A percentile compares a stretch with the other conserved stretches of the same genome.
Evolutionary conservation across 2,888 invertebrate species (phyloP).

Genomic region (Macrophya alboannulata): DNA sequence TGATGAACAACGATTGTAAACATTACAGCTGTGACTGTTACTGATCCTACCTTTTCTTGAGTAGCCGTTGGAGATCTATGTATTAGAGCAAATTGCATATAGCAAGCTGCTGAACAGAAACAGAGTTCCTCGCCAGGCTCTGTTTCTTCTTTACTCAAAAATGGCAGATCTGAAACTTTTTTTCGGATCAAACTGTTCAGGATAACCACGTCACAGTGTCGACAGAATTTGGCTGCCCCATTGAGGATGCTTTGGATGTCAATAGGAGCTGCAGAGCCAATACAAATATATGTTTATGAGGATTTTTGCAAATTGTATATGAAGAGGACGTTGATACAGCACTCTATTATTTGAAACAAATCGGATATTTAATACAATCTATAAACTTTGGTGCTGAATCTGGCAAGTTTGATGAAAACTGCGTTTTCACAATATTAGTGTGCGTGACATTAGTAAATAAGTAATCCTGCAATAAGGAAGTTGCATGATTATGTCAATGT

Average conservation of each 20-base stretch:
- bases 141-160: constrained; percentile 87
- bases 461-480: background rate
- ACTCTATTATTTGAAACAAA: background rate
- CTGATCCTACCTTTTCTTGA: constrained; percentile 82
- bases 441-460: no score
- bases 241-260: constrained; percentile 96
- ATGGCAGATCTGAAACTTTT: constrained; percentile 90
- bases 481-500: constrained; percentile 8
- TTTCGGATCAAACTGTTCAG: constrained; percentile 91
- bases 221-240: constrained; percentile 94
- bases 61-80: constrained; percentile 83
- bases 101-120: constrained; percentile 95
- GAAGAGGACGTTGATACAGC: background rate
- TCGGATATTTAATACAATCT: background rate
- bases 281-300: constrained; percentile 11
- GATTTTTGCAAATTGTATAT: constrained; percentile 15
- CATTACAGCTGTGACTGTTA: background rate
- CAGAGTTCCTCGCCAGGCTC: constrained; percentile 87
- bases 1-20: background rate
- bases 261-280: constrained; percentile 83
- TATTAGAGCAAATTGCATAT: constrained; percentile 90
- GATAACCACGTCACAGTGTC: constrained; percentile 96
- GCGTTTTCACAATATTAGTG: no score
- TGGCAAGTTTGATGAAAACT: no score
- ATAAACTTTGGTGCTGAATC: background rate